phyloP scores from a whole-genome alignment of 2,797 vertebrate genomes.

The Gambelia wislizenii region DNA sequence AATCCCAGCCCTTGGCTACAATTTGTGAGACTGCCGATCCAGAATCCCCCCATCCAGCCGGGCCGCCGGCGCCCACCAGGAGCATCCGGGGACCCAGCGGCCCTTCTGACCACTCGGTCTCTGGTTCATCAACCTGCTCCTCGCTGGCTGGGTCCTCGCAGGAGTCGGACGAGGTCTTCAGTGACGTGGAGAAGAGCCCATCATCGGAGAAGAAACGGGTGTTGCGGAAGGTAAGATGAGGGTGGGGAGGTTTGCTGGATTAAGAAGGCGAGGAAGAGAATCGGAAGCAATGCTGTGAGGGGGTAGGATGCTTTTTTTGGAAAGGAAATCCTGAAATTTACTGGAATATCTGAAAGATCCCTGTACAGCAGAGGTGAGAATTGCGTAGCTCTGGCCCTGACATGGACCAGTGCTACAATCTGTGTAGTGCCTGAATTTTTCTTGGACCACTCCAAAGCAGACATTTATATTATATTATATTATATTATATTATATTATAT shows the following conservation, averaged over 20 bases:
- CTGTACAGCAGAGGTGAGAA: neutral
- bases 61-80: neutral
- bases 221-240: constrained; percentile 78
- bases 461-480: no score
- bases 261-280: no score
- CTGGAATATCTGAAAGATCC: no score
- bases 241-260: no score
- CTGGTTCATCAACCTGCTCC: constrained; percentile 81
- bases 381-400: neutral
- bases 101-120: constrained; percentile 52
- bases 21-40: no score
- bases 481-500: no score
- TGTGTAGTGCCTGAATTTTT: no score
- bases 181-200: constrained; percentile 75
- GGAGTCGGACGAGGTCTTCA: constrained; percentile 86
- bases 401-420: no score
- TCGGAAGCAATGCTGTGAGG: no score
- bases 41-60: rapidly evolving
- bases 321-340: neutral
- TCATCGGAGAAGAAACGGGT: constrained; percentile 69
- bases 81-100: constrained; percentile 66
- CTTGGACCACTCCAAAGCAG: no score
- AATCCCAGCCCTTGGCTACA: neutral
- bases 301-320: no score
- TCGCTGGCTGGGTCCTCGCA: constrained; percentile 78